phyloP scores from a whole-genome alignment of 2,113 vertebrate species.

The Sander lucioperca region DNA sequence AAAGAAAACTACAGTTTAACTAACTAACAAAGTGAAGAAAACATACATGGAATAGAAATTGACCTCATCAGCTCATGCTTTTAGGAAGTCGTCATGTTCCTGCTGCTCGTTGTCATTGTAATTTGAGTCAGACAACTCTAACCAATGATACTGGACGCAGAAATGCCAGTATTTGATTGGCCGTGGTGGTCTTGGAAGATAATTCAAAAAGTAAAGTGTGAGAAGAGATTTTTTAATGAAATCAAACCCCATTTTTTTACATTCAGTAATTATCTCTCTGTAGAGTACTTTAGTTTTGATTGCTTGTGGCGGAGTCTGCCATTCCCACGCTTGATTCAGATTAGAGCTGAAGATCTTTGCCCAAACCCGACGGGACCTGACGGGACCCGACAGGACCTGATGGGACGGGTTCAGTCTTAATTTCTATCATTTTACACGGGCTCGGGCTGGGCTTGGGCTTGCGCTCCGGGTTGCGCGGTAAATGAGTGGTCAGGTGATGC shows the following conservation, averaged over 20 bases:
- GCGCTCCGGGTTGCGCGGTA: too few relatives aligned
- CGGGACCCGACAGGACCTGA: too few relatives aligned
- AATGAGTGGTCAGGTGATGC: too few relatives aligned
- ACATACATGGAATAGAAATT: not conserved
- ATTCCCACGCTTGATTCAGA: not conserved
- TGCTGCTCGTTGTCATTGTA: not conserved
- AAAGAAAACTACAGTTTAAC: not conserved
- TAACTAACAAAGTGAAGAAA: not conserved
- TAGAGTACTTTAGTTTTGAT: not conserved
- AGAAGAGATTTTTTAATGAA: not conserved
- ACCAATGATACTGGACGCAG: not conserved
- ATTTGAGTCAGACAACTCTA: not conserved
- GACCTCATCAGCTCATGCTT: constrained; percentile 7
- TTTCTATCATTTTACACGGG: too few relatives aligned
- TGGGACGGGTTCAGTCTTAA: too few relatives aligned
- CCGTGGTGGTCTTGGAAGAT: not conserved
- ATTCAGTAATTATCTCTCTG: not conserved
- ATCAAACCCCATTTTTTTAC: not conserved
- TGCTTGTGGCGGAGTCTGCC: not conserved
- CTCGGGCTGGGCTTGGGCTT: too few relatives aligned
- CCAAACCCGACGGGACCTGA: too few relatives aligned
- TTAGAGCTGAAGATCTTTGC: too few relatives aligned
- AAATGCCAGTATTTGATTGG: constrained; percentile 8
- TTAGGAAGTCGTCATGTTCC: not conserved
- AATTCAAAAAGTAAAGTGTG: not conserved